Conservation (phyloP, 2,888 invertebrate species). For the Tanytarsus gracilentus region DNA sequence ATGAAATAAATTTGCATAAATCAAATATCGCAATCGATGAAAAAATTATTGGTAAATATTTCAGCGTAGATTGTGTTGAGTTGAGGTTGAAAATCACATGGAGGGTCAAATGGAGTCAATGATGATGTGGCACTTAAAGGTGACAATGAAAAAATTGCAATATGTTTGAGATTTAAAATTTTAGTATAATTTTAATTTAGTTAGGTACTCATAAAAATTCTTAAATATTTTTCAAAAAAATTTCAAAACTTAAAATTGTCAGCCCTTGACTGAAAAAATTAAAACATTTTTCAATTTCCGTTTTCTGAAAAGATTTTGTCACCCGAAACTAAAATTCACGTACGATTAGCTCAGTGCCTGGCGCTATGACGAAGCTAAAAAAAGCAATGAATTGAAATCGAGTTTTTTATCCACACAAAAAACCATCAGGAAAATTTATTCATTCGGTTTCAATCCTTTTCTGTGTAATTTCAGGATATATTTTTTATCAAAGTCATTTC, state of each 20-base stretch:
- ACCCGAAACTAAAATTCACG: neutral
- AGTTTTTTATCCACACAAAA: neutral
- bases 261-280: neutral
- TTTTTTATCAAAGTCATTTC: conserved; percentile 25
- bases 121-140: neutral
- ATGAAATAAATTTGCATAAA: conserved; percentile 29
- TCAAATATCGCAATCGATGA: conserved; percentile 27
- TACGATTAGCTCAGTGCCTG: neutral
- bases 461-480: neutral
- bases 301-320: conserved; percentile 19
- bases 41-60: conserved; percentile 27
- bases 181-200: too few species aligned
- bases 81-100: neutral
- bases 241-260: neutral
- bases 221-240: neutral
- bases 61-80: neutral
- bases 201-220: too few species aligned
- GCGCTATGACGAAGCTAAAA: conserved; percentile 22
- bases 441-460: conserved; percentile 28
- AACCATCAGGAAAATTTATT: conserved; percentile 22
- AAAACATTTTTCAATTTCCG: conserved; percentile 24
- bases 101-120: conserved; percentile 15
- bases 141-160: neutral
- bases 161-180: neutral
- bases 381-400: conserved; percentile 11